phyloP scores from a whole-genome alignment of 35 echinoderm and acorn worm genomes.

The Stichopus chloronotus region DNA sequence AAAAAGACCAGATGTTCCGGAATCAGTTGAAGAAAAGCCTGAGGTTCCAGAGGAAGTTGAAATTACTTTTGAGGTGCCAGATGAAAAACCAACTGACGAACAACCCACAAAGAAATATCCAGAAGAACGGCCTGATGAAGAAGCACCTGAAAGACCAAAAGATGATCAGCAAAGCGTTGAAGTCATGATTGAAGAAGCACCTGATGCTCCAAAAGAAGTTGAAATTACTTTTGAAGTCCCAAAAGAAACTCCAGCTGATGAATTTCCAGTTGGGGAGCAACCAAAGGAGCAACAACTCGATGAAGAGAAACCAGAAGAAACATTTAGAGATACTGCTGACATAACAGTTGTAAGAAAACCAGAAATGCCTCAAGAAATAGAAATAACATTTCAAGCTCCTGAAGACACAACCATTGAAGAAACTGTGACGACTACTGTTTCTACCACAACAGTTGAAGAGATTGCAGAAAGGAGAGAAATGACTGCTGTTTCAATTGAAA shows the following conservation, averaged over 20 bases:
- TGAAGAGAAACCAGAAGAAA: constrained; percentile 32
- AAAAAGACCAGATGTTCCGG: too few species aligned
- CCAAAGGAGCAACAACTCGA: not conserved
- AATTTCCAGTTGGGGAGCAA: constrained; percentile 46
- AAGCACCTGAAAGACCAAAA: constrained; percentile 36
- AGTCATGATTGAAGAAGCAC: constrained; percentile 3
- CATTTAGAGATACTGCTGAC: not conserved
- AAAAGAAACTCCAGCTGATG: constrained; percentile 5
- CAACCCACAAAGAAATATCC: too few species aligned
- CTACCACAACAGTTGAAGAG: not conserved
- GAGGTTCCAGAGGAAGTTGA: constrained; percentile 24
- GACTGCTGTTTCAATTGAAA: constrained; percentile 28
- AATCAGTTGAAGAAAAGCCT: constrained; percentile 22
- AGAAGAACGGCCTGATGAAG: not conserved
- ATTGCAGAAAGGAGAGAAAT: constrained; percentile 34
- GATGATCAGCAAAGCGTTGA: not conserved
- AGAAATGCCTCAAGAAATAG: constrained; percentile 5
- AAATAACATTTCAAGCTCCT: constrained; percentile 17
- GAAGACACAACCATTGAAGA: not conserved
- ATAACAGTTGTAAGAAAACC: not conserved
- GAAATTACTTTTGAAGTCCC: constrained; percentile 34
- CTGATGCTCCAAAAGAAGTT: constrained; percentile 7
- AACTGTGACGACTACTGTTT: not conserved
- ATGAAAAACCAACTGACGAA: constrained; percentile 23
- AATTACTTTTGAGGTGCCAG: constrained; percentile 31